Conservation (phyloP, 2,113 vertebrate genomes). For the Dipodomys ordii region DNA sequence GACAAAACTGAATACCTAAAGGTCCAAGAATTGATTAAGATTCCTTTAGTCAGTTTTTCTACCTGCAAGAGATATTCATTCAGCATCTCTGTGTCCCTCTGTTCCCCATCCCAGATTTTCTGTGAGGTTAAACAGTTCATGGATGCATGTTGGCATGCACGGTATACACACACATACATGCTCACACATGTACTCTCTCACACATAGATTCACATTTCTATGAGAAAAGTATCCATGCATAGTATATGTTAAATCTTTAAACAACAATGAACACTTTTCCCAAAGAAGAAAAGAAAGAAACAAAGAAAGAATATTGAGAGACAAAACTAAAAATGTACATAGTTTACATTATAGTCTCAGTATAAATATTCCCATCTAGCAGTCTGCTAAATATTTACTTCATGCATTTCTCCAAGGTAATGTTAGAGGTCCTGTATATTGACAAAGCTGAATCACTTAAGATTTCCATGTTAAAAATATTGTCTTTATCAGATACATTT, state of each 20-base stretch:
- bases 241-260: constrained; percentile 50
- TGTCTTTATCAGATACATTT: constrained; percentile 27
- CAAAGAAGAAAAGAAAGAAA: not conserved
- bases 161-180: not conserved
- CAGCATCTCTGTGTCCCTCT: not conserved
- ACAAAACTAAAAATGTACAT: constrained; percentile 52
- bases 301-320: not conserved
- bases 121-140: not conserved
- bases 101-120: constrained; percentile 14
- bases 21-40: fast-evolving
- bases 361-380: constrained; percentile 50
- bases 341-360: constrained; percentile 40
- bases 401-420: constrained; percentile 45
- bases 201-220: not conserved
- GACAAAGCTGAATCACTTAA: not conserved
- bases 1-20: not conserved
- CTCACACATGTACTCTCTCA: too few species aligned
- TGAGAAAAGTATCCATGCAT: not conserved
- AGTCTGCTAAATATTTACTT: constrained; percentile 52
- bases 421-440: not conserved
- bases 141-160: not conserved
- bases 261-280: constrained; percentile 19
- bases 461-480: not conserved
- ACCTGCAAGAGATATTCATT: not conserved
- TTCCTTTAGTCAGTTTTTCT: not conserved